Base-by-base conservation (phyloP, 2,797 vertebrate species). In the Sebastes ruberrimus region DNA sequence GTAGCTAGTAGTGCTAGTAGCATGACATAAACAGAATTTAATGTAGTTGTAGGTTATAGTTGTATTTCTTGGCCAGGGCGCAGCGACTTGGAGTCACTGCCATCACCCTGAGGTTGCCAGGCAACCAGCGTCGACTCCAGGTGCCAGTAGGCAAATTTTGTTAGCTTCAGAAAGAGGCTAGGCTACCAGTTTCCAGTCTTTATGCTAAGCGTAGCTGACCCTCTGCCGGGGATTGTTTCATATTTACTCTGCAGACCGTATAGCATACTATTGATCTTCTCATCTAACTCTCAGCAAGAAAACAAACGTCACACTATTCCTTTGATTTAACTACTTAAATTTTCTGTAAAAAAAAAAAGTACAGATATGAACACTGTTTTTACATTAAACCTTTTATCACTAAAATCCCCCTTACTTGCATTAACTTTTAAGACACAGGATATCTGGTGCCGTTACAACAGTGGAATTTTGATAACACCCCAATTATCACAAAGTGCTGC, bases 401-500 rank as follows among this genome's bases (percentile, higher is more conserved):
- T 64, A 55, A 63, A 74, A 69, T 9, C 53, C 2, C 5, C 28
- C 10, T 57, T 56, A 64, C 60, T 46, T 78, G 13, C 25, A 57
- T 82, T 74, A 74, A 81, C 52, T 83, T 55, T 79, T 2, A 84
- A 87, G 73, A 84, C 28, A 76, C 27, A 35, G 59, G 73, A 87
- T 80, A 87, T 86, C 67, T 71, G 82, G 38, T 88, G 82, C 80
- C 22, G 49, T 88, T 83, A 75, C 87, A 74, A 62, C 49, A 69
- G 75, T 62, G 81, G 83, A 89, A 88, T 90, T 87, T 75, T 82
- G 87, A 91, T 87, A 89, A 87, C 84, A 74, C 78, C 76, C 71
- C 71, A 90, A 83, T 90, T 88, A 91, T 91, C 81, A 10, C 66
- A 82, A 82, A 90, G 83, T 81, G 86, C 84, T 32, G 71, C 73